Evolutionary conservation across 2,888 invertebrate genomes (phyloP), one percentile per base, ranked within the genome.

Genomic region (Apocheima hispidaria): DNA sequence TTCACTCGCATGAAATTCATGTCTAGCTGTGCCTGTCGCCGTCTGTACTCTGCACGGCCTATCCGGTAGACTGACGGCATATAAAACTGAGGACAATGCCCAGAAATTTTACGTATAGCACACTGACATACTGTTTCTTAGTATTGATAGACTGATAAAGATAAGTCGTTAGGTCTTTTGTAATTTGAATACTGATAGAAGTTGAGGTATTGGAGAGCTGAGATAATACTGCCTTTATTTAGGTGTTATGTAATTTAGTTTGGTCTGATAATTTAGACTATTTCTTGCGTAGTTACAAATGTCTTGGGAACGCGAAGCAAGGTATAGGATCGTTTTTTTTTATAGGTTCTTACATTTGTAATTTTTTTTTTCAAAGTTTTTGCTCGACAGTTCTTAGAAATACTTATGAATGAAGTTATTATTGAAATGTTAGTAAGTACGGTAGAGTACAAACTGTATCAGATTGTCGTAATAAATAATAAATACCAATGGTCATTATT

Each of bases 151-250:
- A 78, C 78, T 78, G 69, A 69, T 67, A 56, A 52, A 46, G 33
- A 56, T 61, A 61, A 61, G 61, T 56, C 50, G 66, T 61, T 70
- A 74, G 65, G 58, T 65, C 59, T 75, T 78, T 76, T 78, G 71
- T 77, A 77, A 67, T 68, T 72, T 69, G 70, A 59, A 68, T 71
- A 56, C 44, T 40, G 26, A 58, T 20, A 57, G 4, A 35, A 35
- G 12, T 21, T 46, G 38, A 59, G 46, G n/a, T 14, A 41, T 40
- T 20, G n/a, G 46, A 35, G n/a, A 35, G 18, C 12, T 38, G 59
- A 49, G 41, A 35, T 52, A 40, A 41, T 14, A 60, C 65, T 63
- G 57, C 60, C 63, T 48, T 52, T 46, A 18, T 12, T 5, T 46
- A 52, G 18, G 26, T 49, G 1, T 35, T 35, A 49, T 21, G 3